phyloP scores from a whole-genome alignment of 2,113 vertebrate genomes.

The Cyrtonyx montezumae region DNA sequence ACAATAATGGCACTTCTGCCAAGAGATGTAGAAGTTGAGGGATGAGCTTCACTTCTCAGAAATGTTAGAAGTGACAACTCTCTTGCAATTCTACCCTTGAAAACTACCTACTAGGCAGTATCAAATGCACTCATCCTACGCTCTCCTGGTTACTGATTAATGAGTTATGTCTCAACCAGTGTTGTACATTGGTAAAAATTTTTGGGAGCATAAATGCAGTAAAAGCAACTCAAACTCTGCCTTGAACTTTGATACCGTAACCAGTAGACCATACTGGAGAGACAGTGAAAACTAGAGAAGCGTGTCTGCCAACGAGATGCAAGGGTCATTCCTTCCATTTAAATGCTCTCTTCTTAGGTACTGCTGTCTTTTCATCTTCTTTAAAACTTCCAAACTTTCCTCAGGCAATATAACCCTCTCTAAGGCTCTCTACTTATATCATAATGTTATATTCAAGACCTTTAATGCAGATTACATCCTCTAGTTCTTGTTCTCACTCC shows the following conservation, averaged over 20 bases:
- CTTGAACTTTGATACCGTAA: background rate
- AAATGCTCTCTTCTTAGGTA: background rate
- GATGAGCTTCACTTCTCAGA: background rate
- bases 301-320: background rate
- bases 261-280: background rate
- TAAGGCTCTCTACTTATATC: background rate
- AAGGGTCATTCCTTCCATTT: background rate
- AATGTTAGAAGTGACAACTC: background rate
- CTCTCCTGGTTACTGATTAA: background rate
- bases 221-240: background rate
- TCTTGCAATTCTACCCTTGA: background rate
- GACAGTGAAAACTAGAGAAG: background rate
- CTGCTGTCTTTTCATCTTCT: background rate
- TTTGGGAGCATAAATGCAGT: background rate
- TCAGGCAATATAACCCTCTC: background rate
- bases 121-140: rapidly evolving
- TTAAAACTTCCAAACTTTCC: background rate
- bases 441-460: background rate
- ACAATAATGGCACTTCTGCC: background rate
- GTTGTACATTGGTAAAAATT: background rate
- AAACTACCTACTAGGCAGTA: background rate
- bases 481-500: background rate
- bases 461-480: background rate
- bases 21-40: background rate
- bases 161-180: background rate